A percentile compares a stretch with the other conserved stretches of the same genome.
Evolutionary conservation across 2,797 vertebrate species (phyloP).

Genomic region (Helostoma temminkii): DNA sequence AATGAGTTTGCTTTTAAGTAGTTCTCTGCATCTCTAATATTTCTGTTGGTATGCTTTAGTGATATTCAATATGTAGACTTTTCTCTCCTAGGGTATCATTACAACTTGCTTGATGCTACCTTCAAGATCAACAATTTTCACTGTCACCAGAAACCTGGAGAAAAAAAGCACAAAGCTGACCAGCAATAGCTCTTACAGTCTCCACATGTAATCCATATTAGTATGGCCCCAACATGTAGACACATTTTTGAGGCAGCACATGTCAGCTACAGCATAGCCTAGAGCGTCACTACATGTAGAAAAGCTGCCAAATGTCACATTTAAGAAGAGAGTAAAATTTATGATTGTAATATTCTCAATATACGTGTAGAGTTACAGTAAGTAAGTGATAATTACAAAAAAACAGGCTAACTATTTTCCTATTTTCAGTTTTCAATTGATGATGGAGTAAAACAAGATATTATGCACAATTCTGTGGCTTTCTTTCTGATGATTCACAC

Average conservation of each 20-base stretch:
- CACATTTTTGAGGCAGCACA: neutral
- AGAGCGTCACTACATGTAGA: neutral
- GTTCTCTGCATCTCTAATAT: constrained; percentile 22
- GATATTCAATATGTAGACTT: constrained; percentile 27
- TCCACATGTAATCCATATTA: neutral
- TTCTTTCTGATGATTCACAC: neutral
- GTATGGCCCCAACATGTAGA: neutral
- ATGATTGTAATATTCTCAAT: too few species aligned
- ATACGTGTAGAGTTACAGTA: too few species aligned
- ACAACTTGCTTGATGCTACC: constrained; percentile 1
- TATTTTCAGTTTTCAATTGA: neutral
- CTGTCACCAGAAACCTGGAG: neutral
- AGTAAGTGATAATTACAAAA: too few species aligned
- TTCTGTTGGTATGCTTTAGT: constrained; percentile 15
- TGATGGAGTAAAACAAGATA: neutral
- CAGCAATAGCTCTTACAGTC: neutral
- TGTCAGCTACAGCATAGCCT: neutral
- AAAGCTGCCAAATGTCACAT: neutral
- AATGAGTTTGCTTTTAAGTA: constrained; percentile 1
- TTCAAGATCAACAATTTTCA: neutral
- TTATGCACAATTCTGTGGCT: neutral
- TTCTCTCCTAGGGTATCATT: constrained; percentile 10
- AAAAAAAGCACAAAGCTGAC: neutral
- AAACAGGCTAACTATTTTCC: too few species aligned
- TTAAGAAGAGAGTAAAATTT: too few species aligned